Percentiles rank a stretch among this genome's conserved stretches.
Evolutionary conservation across 1,140 invertebrate genomes (phyloP).

Genomic region (Bilobella aurantiaca): DNA sequence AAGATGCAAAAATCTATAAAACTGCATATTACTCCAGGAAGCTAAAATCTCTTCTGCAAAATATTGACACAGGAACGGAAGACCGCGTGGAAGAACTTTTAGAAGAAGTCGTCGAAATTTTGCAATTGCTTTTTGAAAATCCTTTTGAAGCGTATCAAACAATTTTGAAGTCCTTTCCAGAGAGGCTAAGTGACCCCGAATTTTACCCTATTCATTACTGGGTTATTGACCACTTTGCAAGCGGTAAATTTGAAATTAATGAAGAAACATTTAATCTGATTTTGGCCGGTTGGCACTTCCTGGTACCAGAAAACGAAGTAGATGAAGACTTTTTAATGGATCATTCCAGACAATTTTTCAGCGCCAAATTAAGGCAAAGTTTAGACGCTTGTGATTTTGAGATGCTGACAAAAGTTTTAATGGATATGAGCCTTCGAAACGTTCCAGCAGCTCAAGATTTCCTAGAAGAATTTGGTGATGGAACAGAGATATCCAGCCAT

Average conservation of each 20-base stretch:
- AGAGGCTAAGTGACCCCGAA: neutral
- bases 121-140: neutral
- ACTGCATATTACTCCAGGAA: slow-evolving; percentile 8
- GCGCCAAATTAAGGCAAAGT: neutral
- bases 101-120: slow-evolving; percentile 11
- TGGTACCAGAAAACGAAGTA: slow-evolving; percentile 3
- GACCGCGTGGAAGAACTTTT: neutral
- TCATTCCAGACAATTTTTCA: neutral
- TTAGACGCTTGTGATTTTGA: slow-evolving; percentile 16
- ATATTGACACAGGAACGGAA: neutral
- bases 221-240: neutral
- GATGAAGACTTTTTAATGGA: slow-evolving; percentile 11
- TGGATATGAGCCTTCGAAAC: slow-evolving; percentile 2
- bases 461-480: neutral
- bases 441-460: neutral
- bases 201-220: slow-evolving; percentile 8
- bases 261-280: neutral
- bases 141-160: slow-evolving; percentile 11
- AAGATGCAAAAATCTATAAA: slow-evolving; percentile 8
- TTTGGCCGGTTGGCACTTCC: slow-evolving; percentile 13
- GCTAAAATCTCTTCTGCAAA: slow-evolving; percentile 1
- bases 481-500: slow-evolving; percentile 1
- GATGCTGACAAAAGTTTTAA: slow-evolving; percentile 2
- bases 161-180: slow-evolving; percentile 4
- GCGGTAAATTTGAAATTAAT: neutral